Evolutionary conservation across 2,888 invertebrate species (phyloP).

Genomic region (Eristalinus aeneus): DNA sequence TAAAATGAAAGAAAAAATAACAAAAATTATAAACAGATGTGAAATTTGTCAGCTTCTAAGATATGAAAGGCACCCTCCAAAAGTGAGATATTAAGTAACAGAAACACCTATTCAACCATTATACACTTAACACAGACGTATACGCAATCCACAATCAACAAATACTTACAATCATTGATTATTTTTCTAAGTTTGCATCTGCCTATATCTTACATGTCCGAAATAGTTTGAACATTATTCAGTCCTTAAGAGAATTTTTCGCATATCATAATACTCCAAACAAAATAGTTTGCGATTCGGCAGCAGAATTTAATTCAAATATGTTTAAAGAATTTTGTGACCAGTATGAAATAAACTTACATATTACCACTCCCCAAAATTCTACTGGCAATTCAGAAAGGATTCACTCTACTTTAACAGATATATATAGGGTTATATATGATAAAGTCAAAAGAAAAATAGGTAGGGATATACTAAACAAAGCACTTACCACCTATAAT

Average conservation of each 20-base stretch:
- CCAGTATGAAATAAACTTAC: neutral
- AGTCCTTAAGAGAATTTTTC: constrained; percentile 44
- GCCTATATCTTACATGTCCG: constrained; percentile 44
- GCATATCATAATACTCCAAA: constrained; percentile 43
- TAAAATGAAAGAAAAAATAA: constrained; percentile 67
- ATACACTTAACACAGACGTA: too few species aligned
- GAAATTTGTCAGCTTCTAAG: constrained; percentile 35
- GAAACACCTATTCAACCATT: too few species aligned
- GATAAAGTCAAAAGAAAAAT: constrained; percentile 9
- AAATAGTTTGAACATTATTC: constrained; percentile 53
- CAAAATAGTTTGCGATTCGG: neutral
- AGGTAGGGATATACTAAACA: neutral
- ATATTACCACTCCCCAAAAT: too few species aligned
- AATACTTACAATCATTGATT: constrained; percentile 52
- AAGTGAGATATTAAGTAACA: constrained; percentile 40
- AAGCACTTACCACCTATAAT: neutral
- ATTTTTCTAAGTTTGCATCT: constrained; percentile 58
- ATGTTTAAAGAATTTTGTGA: neutral
- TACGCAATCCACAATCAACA: constrained; percentile 43
- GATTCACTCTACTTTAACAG: neutral
- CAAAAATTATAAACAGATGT: constrained; percentile 66
- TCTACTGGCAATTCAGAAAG: neutral
- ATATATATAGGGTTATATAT: constrained; percentile 16
- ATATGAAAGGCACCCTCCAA: constrained; percentile 65
- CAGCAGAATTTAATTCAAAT: neutral